Evolutionary conservation across 2,797 vertebrate genomes (phyloP), one percentile per base, ranked within the genome.

Genomic region (Dermochelys coriacea): DNA sequence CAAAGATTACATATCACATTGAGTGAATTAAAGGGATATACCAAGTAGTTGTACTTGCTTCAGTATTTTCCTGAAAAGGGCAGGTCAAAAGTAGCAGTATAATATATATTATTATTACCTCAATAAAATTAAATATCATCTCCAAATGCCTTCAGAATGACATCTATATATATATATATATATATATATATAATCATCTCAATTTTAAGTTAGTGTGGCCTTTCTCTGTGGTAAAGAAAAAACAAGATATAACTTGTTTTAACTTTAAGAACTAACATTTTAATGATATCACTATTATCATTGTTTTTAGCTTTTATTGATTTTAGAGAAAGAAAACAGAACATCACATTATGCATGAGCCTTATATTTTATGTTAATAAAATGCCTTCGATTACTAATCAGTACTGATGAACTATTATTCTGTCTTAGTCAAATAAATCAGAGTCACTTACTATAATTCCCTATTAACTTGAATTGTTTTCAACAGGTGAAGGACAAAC

Each of bases 171-270:
- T 23, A 34, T n/a, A n/a, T n/a, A n/a, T n/a, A n/a, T n/a, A n/a
- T n/a, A n/a, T n/a, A n/a, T n/a, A n/a, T n/a, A 49, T 49, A 49
- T 74, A 51, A 21, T 55, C 21, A n/a, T n/a, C 34, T 34, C 16
- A n/a, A 8, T 64, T 64, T 64, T 64, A 64, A 34, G 61, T 64
- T 37, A n/a, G 61, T 64, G n/a, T 90, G 61, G 11, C n/a, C 16
- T 85, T 89, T 93, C 61, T 89, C 78, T 61, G 51, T 80, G 68
- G 12, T 6, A 5, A 81, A 94, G 94, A 78, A 81, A 84, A 86
- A 93, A 51, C 68, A 84, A 77, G 15, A 34, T n/a, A n/a, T 11
- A 84, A 94, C 11, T n/a, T 92, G 23, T 74, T 45, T 74, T 37
- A 14, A 37, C 45, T 18, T 87, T 95, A 79, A 91, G 8, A 64